phyloP scores from a whole-genome alignment of 2,113 vertebrate species.

The Rhinogobius similis region DNA sequence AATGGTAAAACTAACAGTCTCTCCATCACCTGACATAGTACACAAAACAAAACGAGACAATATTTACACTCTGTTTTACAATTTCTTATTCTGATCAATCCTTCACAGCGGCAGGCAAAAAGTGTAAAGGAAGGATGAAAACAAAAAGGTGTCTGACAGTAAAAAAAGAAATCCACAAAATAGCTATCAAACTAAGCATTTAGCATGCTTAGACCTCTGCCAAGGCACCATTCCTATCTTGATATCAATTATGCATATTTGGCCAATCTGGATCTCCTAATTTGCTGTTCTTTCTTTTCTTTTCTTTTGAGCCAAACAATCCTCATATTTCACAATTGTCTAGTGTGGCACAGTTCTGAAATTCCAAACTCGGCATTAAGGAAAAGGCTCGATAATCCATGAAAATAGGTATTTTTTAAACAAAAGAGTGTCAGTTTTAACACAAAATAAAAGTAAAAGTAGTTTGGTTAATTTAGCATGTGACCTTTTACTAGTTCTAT shows the following conservation, averaged over 20 bases:
- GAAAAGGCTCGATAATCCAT: background rate
- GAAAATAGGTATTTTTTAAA: too few relatives aligned
- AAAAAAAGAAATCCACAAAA: background rate
- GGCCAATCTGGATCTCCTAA: background rate
- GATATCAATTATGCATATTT: background rate
- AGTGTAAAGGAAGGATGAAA: background rate
- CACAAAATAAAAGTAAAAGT: background rate
- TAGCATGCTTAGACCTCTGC: background rate
- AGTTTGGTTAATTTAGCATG: background rate
- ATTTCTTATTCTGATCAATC: background rate
- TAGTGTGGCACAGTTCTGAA: background rate
- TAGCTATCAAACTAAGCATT: background rate
- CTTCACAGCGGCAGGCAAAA: background rate
- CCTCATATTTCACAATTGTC: background rate
- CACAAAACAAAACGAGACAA: conserved; percentile 2
- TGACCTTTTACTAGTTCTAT: background rate
- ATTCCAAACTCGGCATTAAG: background rate
- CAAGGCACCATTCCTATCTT: background rate
- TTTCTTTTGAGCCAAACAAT: background rate
- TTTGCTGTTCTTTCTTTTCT: background rate
- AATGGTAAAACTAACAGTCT: conserved; percentile 62
- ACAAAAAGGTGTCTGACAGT: background rate
- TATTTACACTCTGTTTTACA: background rate
- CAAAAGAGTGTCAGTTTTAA: background rate
- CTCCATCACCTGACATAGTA: conserved; percentile 42